Percentiles rank a stretch among this genome's conserved stretches.
Evolutionary conservation across 1,140 invertebrate species (phyloP).

Genomic region (Samia ricini): DNA sequence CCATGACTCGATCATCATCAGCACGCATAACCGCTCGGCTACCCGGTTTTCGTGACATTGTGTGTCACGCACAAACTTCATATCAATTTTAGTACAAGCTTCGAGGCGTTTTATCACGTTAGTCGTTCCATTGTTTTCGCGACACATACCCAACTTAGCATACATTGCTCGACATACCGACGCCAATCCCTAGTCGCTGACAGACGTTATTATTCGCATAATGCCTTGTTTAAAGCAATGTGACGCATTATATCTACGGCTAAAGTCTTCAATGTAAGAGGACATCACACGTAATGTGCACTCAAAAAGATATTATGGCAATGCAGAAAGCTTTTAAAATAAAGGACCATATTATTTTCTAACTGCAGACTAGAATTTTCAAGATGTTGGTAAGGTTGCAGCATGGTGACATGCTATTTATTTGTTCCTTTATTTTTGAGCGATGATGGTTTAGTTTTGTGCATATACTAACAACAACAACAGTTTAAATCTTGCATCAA

Average conservation of each 20-base stretch:
- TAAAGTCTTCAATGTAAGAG: constrained; percentile 12
- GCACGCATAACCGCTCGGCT: constrained; percentile 24
- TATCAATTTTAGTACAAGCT: constrained; percentile 37
- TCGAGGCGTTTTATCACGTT: constrained; percentile 22
- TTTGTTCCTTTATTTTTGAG: neutral
- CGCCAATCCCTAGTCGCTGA: constrained; percentile 17
- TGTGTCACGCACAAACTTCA: constrained; percentile 35
- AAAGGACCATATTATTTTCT: constrained; percentile 2
- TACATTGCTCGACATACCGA: constrained; percentile 19
- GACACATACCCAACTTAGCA: constrained; percentile 15
- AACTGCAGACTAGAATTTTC: constrained; percentile 18
- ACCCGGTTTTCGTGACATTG: constrained; percentile 33
- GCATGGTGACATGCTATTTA: neutral
- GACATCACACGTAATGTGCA: constrained; percentile 25
- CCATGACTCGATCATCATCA: constrained; percentile 8
- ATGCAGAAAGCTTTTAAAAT: constrained; percentile 28
- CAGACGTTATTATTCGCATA: constrained; percentile 28
- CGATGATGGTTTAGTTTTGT: neutral
- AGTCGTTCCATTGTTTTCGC: constrained; percentile 29
- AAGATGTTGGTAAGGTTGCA: neutral
- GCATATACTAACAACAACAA: too few species aligned
- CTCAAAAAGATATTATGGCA: constrained; percentile 26
- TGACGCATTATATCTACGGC: constrained; percentile 29
- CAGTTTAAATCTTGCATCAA: too few species aligned
- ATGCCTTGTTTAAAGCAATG: constrained; percentile 33